Conservation (phyloP, 2,797 vertebrate genomes). For the Falco novaeseelandiae region DNA sequence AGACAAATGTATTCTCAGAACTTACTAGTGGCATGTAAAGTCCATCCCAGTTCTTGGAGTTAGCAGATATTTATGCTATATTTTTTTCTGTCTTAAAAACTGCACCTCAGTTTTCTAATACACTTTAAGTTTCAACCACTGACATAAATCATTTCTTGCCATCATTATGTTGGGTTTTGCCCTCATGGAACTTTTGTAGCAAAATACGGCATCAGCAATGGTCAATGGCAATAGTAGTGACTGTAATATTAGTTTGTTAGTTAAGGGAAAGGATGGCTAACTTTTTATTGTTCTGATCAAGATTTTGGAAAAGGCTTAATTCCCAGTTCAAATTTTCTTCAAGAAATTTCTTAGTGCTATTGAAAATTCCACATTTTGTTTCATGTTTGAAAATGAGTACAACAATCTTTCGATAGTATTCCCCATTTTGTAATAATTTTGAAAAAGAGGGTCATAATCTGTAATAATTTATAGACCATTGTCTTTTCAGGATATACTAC, state of each 20-base stretch:
- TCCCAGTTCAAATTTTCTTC: neutral
- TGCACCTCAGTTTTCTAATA: neutral
- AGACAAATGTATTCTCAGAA: neutral
- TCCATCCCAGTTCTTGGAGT: neutral
- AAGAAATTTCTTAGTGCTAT: neutral
- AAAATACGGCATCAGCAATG: neutral
- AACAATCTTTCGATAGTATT: neutral
- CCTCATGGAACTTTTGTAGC: neutral
- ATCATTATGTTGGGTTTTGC: neutral
- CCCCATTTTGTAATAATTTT: neutral
- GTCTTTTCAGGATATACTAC: neutral
- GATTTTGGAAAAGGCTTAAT: neutral
- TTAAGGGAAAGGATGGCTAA: neutral
- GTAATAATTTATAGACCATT: neutral
- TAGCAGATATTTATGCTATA: neutral
- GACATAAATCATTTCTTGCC: neutral
- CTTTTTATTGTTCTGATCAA: neutral
- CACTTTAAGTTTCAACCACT: neutral
- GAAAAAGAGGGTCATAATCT: neutral
- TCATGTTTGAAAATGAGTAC: neutral
- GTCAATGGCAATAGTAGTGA: neutral
- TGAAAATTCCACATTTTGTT: neutral
- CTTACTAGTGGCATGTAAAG: neutral
- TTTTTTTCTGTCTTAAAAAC: neutral
- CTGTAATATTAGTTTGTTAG: neutral